Conservation (phyloP, 1,140 invertebrate genomes). For the Drosophila aff. region DNA sequence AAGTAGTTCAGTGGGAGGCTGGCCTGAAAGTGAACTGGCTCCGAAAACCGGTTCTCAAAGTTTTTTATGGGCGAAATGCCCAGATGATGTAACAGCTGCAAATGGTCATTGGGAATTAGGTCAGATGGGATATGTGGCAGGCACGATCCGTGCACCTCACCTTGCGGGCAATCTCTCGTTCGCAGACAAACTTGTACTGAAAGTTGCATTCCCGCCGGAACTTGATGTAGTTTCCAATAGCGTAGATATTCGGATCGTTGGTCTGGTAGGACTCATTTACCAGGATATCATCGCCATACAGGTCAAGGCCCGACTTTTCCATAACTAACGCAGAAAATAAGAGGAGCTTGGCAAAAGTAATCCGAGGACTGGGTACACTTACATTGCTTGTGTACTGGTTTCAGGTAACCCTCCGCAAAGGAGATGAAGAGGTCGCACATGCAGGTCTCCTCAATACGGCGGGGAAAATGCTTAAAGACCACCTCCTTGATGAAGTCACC, state of each 20-base stretch:
- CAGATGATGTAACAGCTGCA: constrained; percentile 57
- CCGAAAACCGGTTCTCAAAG: constrained; percentile 48
- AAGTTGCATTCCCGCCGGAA: constrained; percentile 44
- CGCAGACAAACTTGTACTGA: constrained; percentile 55
- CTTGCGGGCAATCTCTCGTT: constrained; percentile 57
- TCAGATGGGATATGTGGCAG: background rate
- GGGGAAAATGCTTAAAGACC: constrained; percentile 35
- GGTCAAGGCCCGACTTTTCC: background rate
- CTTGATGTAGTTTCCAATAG: constrained; percentile 51
- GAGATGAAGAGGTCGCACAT: constrained; percentile 72
- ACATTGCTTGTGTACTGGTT: constrained; percentile 12
- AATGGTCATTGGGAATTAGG: background rate
- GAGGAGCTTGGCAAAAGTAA: no score
- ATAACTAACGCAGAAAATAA: constrained; percentile 20
- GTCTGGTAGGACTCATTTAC: constrained; percentile 60
- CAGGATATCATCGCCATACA: constrained; percentile 17
- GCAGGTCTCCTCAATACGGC: background rate
- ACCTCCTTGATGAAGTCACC: constrained; percentile 50
- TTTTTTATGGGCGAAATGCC: background rate
- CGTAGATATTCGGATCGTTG: constrained; percentile 70
- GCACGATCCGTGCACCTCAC: background rate
- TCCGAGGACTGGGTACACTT: background rate
- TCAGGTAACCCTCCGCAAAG: constrained; percentile 51
- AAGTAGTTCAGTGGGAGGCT: constrained; percentile 52
- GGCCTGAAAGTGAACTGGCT: constrained; percentile 55